A percentile compares a stretch with the other conserved stretches of the same genome.
phyloP scores from a whole-genome alignment of 2,888 invertebrate genomes.

The Rhagophthalmus giganteus region DNA sequence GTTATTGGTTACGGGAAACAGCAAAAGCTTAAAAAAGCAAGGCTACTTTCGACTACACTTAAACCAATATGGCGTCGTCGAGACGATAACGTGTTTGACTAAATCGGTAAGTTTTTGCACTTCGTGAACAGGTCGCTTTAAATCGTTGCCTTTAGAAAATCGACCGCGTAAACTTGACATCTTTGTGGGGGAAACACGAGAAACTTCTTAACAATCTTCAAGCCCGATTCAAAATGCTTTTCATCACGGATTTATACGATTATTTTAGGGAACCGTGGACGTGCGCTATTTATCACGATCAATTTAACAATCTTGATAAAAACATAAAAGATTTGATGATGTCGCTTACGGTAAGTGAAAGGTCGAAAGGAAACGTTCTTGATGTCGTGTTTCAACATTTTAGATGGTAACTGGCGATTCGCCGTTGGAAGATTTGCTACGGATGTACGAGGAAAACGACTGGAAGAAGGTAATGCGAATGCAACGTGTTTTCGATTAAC shows the following conservation, averaged over 20 bases:
- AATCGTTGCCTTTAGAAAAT: constrained; percentile 61
- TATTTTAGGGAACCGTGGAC: constrained; percentile 71
- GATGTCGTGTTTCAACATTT: constrained; percentile 24
- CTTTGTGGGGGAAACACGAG: constrained; percentile 75
- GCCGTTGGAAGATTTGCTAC: constrained; percentile 42
- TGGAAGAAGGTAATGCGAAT: constrained; percentile 43
- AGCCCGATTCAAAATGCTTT: constrained; percentile 61
- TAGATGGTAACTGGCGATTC: constrained; percentile 38
- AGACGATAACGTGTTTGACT: constrained; percentile 65
- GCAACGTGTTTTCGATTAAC: background rate
- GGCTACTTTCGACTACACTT: constrained; percentile 66
- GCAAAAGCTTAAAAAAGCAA: constrained; percentile 47
- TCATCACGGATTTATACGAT: constrained; percentile 67
- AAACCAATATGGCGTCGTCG: constrained; percentile 60
- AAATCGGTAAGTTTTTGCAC: constrained; percentile 57
- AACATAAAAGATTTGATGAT: constrained; percentile 44
- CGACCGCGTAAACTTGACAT: constrained; percentile 61
- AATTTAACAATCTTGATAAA: constrained; percentile 57
- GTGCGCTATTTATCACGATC: constrained; percentile 65
- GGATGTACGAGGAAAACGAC: constrained; percentile 39
- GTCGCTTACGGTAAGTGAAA: constrained; percentile 21
- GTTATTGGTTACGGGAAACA: constrained; percentile 61
- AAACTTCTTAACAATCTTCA: constrained; percentile 69
- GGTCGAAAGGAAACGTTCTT: no score
- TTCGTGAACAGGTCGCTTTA: no score